phyloP scores from a whole-genome alignment of 2,888 invertebrate species.

The Xylocampa areola region DNA sequence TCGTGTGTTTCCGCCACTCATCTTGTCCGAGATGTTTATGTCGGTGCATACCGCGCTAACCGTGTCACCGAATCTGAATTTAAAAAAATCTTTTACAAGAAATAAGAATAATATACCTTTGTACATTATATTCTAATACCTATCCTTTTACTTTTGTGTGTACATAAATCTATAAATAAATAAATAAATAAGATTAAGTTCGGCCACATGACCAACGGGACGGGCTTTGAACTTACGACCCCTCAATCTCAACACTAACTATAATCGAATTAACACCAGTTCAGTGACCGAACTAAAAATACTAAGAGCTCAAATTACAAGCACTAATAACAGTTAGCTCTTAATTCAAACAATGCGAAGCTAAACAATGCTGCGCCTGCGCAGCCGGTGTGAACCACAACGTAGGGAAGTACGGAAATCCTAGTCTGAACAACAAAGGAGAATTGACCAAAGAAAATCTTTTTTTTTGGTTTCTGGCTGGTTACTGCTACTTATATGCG shows the following conservation, averaged over 20 bases:
- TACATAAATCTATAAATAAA: no score
- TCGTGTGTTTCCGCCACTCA: no score
- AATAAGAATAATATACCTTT: no score
- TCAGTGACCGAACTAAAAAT: constrained; percentile 52
- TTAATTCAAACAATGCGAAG: constrained; percentile 59
- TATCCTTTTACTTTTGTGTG: no score
- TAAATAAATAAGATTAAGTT: neutral
- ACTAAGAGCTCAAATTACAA: constrained; percentile 57
- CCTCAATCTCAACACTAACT: constrained; percentile 8
- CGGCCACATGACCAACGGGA: neutral
- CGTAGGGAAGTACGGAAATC: constrained; percentile 17
- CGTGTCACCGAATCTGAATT: no score
- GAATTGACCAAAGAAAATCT: neutral
- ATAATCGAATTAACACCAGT: constrained; percentile 27
- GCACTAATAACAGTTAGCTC: constrained; percentile 58
- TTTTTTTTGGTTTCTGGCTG: no score
- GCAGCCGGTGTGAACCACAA: constrained; percentile 36
- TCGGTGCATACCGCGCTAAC: no score
- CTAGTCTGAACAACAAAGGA: neutral
- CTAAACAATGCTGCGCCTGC: constrained; percentile 58
- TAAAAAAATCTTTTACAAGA: no score
- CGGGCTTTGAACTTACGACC: constrained; percentile 4
- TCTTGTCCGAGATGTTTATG: no score
- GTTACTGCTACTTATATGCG: no score
- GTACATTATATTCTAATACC: no score